Percentiles rank a stretch among this genome's conserved stretches.
Evolutionary conservation across 2,113 vertebrate genomes (phyloP).

Genomic region (Papio anubis): DNA sequence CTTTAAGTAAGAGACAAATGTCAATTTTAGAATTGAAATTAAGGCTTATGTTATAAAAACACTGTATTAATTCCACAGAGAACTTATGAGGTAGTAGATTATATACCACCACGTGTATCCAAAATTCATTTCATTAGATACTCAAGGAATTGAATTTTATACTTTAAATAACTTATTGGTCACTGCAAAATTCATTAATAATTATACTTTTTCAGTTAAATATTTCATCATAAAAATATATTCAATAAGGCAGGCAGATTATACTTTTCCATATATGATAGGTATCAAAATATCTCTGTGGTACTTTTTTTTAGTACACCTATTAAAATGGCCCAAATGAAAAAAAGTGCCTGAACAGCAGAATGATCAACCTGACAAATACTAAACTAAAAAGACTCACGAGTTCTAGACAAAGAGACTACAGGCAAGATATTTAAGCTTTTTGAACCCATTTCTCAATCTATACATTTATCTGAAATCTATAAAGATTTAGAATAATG

Average conservation of each 20-base stretch:
- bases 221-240: constrained; percentile 23
- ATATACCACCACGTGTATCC: background rate
- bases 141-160: background rate
- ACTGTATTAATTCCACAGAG: background rate
- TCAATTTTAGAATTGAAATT: background rate
- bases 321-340: background rate
- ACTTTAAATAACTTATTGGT: background rate
- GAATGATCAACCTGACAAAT: background rate
- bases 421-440: background rate
- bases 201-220: background rate
- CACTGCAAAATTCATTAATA: background rate
- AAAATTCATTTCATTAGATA: constrained; percentile 25
- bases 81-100: background rate
- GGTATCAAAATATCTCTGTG: background rate
- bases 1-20: background rate
- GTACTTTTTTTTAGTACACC: background rate
- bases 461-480: background rate
- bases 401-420: background rate
- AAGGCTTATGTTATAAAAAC: background rate
- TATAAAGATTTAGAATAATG: background rate
- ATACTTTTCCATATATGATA: background rate
- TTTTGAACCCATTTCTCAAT: background rate
- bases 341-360: constrained; percentile 5
- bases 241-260: background rate
- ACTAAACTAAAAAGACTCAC: background rate